Base-by-base conservation (phyloP, 2,888 invertebrate genomes). In the Chromoteleia sp. region DNA sequence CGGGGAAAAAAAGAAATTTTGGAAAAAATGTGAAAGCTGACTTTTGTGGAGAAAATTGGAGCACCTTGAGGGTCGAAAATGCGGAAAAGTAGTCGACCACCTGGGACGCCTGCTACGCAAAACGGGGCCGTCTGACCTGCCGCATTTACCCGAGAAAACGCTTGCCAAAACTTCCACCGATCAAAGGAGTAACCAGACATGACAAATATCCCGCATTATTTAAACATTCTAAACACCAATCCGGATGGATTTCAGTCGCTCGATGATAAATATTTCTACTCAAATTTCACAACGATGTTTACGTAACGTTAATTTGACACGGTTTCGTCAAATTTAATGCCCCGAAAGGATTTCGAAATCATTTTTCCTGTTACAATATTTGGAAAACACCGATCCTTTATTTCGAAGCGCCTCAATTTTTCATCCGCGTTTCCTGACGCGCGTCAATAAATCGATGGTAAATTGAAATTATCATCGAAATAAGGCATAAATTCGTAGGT, bases 81-180 rank as follows among this genome's bases (percentile, higher is more conserved):
- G 74, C 45, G 61, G 70, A 81, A 88, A 87, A 88, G 88, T 87
- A 88, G 85, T 73, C 71, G 87, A 80, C 86, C 65, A 83, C 89
- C 89, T 80, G 87, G 80, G 81, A 89, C 19, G 88, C 84, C 78
- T 84, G 85, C 86, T 85, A 85, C 88, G 90, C 87, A 89, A 90
- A 89, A 89, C 71, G 71, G 52, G 71, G 58, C 63, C 68, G 45
- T 33, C 58, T 58, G 78, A 82, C 82, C 82, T 82, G 82, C 74
- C 48, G 52, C 43, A 67, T 78, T 82, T 75, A 78, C 48, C 75
- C 58, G 36, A 74, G 78, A 75, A 78, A 78, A 58, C 78, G 65
- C 65, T 73, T 74, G 77, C 73, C 77, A 78, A 82, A 82, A 70
- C 68, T 63, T 43, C 59, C 8, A 65, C 68, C 19, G 74, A 74